A percentile compares a stretch with the other conserved stretches of the same genome.
phyloP scores from a whole-genome alignment of 2,113 vertebrate species.

The Otocyon megalotis region DNA sequence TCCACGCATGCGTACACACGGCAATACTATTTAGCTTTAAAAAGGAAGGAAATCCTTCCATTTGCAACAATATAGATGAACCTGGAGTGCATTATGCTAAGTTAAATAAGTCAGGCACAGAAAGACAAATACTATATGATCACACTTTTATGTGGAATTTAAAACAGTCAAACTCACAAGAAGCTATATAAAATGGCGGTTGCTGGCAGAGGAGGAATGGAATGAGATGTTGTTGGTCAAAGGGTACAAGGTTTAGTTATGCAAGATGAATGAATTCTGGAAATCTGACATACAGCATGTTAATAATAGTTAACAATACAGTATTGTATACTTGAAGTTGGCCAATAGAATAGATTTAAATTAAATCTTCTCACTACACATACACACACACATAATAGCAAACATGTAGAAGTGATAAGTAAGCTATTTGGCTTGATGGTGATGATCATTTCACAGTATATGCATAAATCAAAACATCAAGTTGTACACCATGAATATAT shows the following conservation, averaged over 20 bases:
- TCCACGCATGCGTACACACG: neutral
- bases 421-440: neutral
- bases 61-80: neutral
- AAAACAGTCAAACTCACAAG: neutral
- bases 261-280: neutral
- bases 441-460: neutral
- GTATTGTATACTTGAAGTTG: neutral
- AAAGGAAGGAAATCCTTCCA: neutral
- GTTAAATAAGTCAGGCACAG: neutral
- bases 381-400: neutral
- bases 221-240: neutral
- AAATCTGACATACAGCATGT: neutral
- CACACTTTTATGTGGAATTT: neutral
- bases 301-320: neutral
- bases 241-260: neutral
- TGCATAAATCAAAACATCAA: neutral
- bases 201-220: too few relatives aligned
- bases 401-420: neutral
- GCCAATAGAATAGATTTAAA: neutral
- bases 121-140: neutral
- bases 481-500: neutral
- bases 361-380: neutral
- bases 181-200: neutral
- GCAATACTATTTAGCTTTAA: neutral
- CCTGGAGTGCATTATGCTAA: neutral